Evolutionary conservation across 2,113 vertebrate species (phyloP).

Genomic region (Semnornis frantzii): DNA sequence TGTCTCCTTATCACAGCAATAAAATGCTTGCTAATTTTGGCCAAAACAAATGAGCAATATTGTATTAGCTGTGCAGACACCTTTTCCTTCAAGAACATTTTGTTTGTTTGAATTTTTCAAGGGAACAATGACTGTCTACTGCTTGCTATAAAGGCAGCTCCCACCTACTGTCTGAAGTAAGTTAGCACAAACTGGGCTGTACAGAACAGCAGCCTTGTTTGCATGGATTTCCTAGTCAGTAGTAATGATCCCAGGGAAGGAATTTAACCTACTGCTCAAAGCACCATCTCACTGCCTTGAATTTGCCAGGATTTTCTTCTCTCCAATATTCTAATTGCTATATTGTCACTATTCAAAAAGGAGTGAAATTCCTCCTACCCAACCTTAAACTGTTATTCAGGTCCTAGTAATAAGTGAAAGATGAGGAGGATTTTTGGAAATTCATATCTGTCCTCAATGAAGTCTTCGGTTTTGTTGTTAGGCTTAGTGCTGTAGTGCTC

Average conservation of each 20-base stretch:
- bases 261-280: neutral
- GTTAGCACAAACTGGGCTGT: neutral
- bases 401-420: neutral
- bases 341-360: neutral
- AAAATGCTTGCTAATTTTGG: neutral
- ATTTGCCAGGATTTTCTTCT: neutral
- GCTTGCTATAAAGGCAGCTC: neutral
- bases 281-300: neutral
- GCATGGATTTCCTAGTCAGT: neutral
- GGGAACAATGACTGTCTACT: neutral
- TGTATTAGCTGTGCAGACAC: neutral
- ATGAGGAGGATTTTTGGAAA: neutral
- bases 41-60: neutral
- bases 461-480: neutral
- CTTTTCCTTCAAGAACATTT: neutral
- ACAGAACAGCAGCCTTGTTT: neutral
- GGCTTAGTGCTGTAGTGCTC: neutral
- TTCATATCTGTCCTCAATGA: neutral
- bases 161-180: neutral
- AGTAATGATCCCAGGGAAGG: neutral
- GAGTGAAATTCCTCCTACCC: neutral
- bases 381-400: neutral
- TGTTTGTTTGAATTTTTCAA: neutral
- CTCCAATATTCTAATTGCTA: neutral
- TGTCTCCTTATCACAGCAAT: neutral